These are phyloP conservation scores for Sminthurinus signatus DNA, from an alignment of 1,140 invertebrate species.

Conservation along the genomic window DNA sequence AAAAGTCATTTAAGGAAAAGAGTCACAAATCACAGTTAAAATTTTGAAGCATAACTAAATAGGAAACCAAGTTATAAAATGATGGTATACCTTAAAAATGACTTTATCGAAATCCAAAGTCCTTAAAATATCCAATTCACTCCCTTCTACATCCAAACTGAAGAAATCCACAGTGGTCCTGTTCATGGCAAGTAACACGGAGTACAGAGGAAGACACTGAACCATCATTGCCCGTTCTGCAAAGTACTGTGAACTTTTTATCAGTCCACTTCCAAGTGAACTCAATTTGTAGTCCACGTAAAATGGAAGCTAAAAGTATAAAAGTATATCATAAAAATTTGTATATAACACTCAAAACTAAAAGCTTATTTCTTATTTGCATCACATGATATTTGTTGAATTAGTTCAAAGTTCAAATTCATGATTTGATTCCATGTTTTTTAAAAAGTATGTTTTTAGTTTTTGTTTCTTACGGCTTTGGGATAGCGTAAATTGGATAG, in stretches of 20 bases:
- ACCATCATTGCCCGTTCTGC: constrained; percentile 45
- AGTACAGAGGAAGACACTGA: constrained; percentile 52
- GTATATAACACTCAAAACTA: too few relatives aligned
- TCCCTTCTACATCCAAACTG: constrained; percentile 52
- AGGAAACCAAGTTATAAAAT: not conserved
- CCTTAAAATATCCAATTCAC: constrained; percentile 51
- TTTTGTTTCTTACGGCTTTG: too few relatives aligned
- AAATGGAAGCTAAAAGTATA: not conserved
- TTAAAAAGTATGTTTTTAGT: too few relatives aligned
- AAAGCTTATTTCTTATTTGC: not conserved
- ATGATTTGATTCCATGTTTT: not conserved
- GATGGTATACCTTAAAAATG: constrained; percentile 2
- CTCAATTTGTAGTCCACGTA: not conserved
- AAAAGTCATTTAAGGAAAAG: too few relatives aligned
- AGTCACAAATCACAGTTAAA: too few relatives aligned
- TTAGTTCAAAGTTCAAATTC: not conserved
- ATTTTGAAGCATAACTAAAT: too few relatives aligned
- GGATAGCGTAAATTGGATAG: constrained; percentile 30
- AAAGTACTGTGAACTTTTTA: not conserved
- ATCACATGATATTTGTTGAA: not conserved
- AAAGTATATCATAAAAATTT: too few relatives aligned
- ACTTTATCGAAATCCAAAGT: constrained; percentile 47
- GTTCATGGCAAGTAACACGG: constrained; percentile 49
- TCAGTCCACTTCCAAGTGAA: not conserved
- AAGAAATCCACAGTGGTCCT: constrained; percentile 25